phyloP scores from a whole-genome alignment of 2,113 vertebrate genomes.

The Mirza zaza region DNA sequence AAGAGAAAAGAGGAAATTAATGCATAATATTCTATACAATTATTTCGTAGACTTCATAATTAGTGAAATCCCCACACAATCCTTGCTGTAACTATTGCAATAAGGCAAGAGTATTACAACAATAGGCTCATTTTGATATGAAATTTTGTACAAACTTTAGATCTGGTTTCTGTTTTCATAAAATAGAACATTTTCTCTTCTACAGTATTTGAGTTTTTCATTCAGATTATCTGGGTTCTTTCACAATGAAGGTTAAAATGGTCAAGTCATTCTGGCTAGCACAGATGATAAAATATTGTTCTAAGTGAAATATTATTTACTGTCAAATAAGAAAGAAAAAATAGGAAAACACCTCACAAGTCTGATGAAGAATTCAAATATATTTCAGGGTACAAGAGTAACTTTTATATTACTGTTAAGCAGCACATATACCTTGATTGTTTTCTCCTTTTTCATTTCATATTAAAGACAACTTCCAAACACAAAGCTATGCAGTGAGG shows the following conservation, averaged over 20 bases:
- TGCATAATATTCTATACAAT: not conserved
- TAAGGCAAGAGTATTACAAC: not conserved
- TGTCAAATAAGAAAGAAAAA: not conserved
- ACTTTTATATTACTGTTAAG: not conserved
- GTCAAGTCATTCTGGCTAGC: not conserved
- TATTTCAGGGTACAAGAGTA: not conserved
- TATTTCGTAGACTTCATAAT: slow-evolving; percentile 4
- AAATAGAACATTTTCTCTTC: not conserved
- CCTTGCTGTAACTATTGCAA: not conserved
- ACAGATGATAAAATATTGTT: not conserved
- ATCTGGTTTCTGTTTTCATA: not conserved
- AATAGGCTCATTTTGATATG: not conserved
- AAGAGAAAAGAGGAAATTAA: not conserved
- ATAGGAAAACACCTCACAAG: not conserved
- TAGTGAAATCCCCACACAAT: not conserved
- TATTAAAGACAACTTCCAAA: not conserved
- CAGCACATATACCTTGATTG: too few relatives aligned
- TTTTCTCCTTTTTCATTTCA: not conserved
- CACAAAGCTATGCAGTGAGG: not conserved
- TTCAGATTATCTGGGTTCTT: not conserved
- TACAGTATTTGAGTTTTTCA: not conserved
- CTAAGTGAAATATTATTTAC: not conserved
- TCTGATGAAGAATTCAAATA: not conserved
- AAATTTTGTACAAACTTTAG: not conserved
- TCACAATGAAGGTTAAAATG: not conserved